Evolutionary conservation across 2,797 vertebrate genomes (phyloP), one percentile per base, ranked within the genome.

Genomic region (Fringilla coelebs): DNA sequence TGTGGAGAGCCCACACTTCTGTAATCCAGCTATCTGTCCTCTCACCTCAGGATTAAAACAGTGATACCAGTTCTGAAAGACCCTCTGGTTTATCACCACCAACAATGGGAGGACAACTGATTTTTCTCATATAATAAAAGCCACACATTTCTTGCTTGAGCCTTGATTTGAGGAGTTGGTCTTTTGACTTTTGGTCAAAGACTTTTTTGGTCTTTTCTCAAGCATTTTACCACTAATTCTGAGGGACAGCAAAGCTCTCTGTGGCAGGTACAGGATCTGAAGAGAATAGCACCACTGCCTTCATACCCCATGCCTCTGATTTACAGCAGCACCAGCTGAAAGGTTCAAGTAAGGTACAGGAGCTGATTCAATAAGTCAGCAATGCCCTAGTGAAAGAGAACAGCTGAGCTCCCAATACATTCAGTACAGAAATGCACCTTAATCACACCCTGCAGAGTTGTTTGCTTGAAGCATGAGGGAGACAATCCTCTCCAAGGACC

Each of bases 401-500:
- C 49, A 81, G 73, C 67, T 46, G 25, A 89, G 66, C 63, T 96
- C 92, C 67, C 81, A 77, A n/a, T 75, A 68, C 62, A 70, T 85
- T 90, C 28, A 43, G 36, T 65, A 66, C 32, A 93, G 68, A 97
- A 89, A 94, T 49, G 86, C 46, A 89, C 85, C 54, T 91, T 83
- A 85, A 84, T 96, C 88, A 95, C 80, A 88, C 48, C 83, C 94
- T 88, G 72, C 61, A 84, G 96, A 93, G 79, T 25, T 96, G 94
- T 85, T 89, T 96, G 79, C 77, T 61, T 57, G 74, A 85, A 81
- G 82, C 55, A 62, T 2, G 40, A 94, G 81, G 83, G 58, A 80
- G 7, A 60, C 17, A n/a, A 70, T 29, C 32, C 66, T 57, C 96
- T 83, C 77, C 6, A 20, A 83, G 91, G 79, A 90, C 45, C 34